phyloP scores from a whole-genome alignment of 2,113 vertebrate genomes.

The Nipponia nippon region DNA sequence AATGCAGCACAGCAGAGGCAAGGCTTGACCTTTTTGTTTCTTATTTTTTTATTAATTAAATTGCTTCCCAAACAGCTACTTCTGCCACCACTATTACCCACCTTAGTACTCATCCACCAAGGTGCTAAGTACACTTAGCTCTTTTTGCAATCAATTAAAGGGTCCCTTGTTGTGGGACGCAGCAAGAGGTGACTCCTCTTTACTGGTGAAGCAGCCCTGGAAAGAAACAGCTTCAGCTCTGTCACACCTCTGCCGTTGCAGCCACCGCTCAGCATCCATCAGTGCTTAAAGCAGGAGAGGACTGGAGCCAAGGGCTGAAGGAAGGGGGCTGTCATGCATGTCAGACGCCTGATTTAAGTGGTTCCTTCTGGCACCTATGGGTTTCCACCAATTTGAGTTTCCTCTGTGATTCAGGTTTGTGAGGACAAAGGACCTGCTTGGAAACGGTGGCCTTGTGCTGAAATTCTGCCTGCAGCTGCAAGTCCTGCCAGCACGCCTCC shows the following conservation, averaged over 20 bases:
- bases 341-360: neutral
- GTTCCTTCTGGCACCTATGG: neutral
- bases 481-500: accelerated
- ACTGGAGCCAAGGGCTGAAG: neutral
- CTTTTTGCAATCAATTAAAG: neutral
- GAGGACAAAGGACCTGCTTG: neutral
- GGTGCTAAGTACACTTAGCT: neutral
- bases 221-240: neutral
- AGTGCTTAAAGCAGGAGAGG: neutral
- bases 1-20: constrained; percentile 9
- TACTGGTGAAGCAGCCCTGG: neutral
- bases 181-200: neutral
- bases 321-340: neutral
- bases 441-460: neutral
- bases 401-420: neutral
- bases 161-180: neutral
- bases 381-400: neutral
- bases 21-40: constrained; percentile 31
- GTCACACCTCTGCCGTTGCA: neutral
- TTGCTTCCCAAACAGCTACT: constrained; percentile 19
- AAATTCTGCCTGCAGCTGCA: accelerated
- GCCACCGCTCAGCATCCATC: neutral
- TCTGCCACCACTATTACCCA: neutral
- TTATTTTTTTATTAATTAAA: constrained; percentile 21
- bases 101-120: neutral